Evolutionary conservation across 2,888 invertebrate species (phyloP).

Genomic region (Agrilus cyanescens): DNA sequence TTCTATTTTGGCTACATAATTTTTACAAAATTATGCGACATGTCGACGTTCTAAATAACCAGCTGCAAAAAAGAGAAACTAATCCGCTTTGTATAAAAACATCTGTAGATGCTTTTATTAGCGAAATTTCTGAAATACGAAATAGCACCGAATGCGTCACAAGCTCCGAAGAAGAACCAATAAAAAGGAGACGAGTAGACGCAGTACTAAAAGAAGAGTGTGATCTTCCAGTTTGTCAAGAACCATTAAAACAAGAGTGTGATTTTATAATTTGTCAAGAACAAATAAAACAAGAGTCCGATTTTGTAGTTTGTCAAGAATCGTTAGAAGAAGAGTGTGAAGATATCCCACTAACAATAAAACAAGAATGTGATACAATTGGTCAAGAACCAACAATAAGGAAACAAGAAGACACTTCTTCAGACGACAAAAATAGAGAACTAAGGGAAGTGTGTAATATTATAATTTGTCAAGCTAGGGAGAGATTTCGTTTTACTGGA

Average conservation of each 20-base stretch:
- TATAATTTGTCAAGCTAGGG: no score
- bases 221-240: constrained; percentile 15
- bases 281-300: no score
- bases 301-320: no score
- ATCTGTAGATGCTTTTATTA: constrained; percentile 7
- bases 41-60: constrained; percentile 16
- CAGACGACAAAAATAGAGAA: no score
- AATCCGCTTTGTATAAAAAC: constrained; percentile 7
- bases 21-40: constrained; percentile 20
- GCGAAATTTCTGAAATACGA: constrained; percentile 9
- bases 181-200: background rate
- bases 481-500: no score
- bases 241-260: no score
- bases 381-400: constrained; percentile 17
- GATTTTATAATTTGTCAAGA: no score
- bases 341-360: constrained; percentile 16
- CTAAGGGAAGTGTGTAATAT: no score
- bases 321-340: constrained; percentile 23
- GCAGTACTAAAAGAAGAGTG: constrained; percentile 3
- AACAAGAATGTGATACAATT: constrained; percentile 19
- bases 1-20: constrained; percentile 20
- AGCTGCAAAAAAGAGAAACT: constrained; percentile 13
- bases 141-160: no score
- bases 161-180: constrained; percentile 4
- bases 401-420: constrained; percentile 18